Base-by-base conservation (phyloP, 1,140 invertebrate genomes). In the Pentalonia nigronervosa region DNA sequence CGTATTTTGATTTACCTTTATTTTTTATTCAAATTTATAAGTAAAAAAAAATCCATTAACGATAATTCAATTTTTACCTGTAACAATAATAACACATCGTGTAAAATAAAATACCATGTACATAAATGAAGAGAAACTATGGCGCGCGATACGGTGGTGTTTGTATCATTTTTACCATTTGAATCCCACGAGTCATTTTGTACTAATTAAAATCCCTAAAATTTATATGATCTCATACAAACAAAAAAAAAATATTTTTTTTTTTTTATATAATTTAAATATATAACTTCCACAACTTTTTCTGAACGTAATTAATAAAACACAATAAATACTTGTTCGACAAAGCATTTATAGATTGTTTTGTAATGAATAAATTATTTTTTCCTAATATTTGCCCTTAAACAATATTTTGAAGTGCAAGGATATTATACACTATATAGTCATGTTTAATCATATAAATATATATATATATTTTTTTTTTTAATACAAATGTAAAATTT, bases 261-360 rank as follows among this genome's bases (percentile, higher is more conserved):
- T 92, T 91, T 92, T 92, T 84, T 92, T 84, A 91, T 76, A 45
- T 48, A 76, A 76, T 76, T 76, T 76, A 89, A 30, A 89, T 60
- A 53, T 93, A 50, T 93, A 93, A 92, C 91, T 92, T 92, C 91
- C 34, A 83, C n/a, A 92, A 92, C 91, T 92, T 92, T 91, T 92
- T 92, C 91, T 92, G 91, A 92, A 92, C 76, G 50, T 92, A 25
- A 91, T 48, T 92, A 92, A 83, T 76, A 76, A 90, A 50, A 92
- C 91, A 83, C 91, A n/a, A 48, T 92, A 45, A 92, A 36, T 89
- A 67, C 67, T 92, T 92, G 76, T 92, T 92, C 45, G 76, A 34
- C 76, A 92, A 84, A 92, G 76, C 91, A 92, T 92, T 92, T 92
- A 83, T 84, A 81, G 45, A 48, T 92, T 84, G 91, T 83, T 92